Evolutionary conservation across 2,113 vertebrate genomes (phyloP).

Genomic region (Neodontobutis hainanensis): DNA sequence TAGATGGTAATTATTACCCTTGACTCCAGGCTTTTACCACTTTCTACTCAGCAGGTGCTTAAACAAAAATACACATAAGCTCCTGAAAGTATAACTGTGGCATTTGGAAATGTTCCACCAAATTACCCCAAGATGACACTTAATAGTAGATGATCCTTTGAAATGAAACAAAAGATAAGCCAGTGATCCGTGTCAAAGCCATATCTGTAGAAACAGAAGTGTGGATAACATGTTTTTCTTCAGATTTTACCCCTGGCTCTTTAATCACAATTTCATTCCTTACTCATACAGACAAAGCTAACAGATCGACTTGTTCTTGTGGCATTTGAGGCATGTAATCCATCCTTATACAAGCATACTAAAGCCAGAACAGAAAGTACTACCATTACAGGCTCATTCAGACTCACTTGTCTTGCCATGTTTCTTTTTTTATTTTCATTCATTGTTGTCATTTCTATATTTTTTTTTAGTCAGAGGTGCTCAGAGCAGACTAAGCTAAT

Average conservation of each 20-base stretch:
- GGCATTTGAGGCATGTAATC: slow-evolving; percentile 13
- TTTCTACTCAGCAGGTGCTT: slow-evolving; percentile 36
- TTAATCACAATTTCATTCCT: neutral
- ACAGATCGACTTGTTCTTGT: slow-evolving; percentile 1
- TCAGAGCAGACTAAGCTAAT: too few relatives aligned
- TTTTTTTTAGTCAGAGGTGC: neutral
- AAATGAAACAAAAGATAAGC: slow-evolving; percentile 52
- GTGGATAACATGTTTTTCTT: slow-evolving; percentile 17
- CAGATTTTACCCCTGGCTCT: slow-evolving; percentile 3
- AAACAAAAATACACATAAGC: slow-evolving; percentile 42
- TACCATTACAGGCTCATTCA: neutral
- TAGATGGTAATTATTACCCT: slow-evolving; percentile 4
- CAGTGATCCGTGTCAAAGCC: slow-evolving; percentile 43
- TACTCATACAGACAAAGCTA: neutral
- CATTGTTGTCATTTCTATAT: too few relatives aligned
- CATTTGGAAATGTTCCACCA: slow-evolving; percentile 51
- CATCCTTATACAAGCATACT: slow-evolving; percentile 5
- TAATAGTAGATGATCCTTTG: slow-evolving; percentile 56
- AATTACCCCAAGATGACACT: slow-evolving; percentile 45
- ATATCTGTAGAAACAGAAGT: slow-evolving; percentile 19
- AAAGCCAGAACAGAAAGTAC: neutral
- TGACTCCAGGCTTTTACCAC: slow-evolving; percentile 13
- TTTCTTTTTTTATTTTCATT: neutral
- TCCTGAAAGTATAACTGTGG: slow-evolving; percentile 35
- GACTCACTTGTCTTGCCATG: neutral